Percentiles rank a stretch among this genome's conserved stretches.
These are phyloP conservation scores for Syngnathus rostellatus DNA, from an alignment of 2,797 vertebrate genomes.

Conservation along the genomic window DNA sequence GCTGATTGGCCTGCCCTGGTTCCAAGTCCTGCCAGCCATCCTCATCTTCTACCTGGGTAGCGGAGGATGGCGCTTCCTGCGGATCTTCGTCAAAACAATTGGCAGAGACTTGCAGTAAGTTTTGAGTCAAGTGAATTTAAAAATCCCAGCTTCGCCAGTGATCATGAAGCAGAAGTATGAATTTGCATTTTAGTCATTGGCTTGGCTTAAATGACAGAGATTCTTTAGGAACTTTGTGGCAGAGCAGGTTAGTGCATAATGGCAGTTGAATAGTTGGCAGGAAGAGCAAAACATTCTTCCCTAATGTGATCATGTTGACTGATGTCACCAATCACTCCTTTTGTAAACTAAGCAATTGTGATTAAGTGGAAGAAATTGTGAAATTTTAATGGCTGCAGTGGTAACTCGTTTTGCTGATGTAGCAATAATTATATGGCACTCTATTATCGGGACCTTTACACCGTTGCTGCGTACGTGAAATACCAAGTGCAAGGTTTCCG, in stretches of 20 bases:
- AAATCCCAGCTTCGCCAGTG: too few relatives aligned
- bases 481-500: not conserved
- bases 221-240: not conserved
- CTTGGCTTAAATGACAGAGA: not conserved
- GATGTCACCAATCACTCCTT: not conserved
- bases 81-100: constrained; percentile 80
- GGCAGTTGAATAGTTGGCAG: constrained; percentile 11
- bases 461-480: not conserved
- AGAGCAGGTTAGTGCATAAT: constrained; percentile 9
- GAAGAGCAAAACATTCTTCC: constrained; percentile 8
- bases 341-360: not conserved
- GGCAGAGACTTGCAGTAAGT: constrained; percentile 86
- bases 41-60: constrained; percentile 85
- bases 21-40: constrained; percentile 76
- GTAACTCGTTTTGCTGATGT: not conserved
- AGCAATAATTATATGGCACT: not conserved
- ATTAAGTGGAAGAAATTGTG: not conserved
- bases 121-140: too few relatives aligned
- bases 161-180: not conserved
- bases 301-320: constrained; percentile 39
- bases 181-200: not conserved
- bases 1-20: constrained; percentile 80
- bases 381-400: not conserved
- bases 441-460: not conserved
- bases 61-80: constrained; percentile 83